Conservation (phyloP, 2,113 vertebrate species). For the Oophaga pumilio region DNA sequence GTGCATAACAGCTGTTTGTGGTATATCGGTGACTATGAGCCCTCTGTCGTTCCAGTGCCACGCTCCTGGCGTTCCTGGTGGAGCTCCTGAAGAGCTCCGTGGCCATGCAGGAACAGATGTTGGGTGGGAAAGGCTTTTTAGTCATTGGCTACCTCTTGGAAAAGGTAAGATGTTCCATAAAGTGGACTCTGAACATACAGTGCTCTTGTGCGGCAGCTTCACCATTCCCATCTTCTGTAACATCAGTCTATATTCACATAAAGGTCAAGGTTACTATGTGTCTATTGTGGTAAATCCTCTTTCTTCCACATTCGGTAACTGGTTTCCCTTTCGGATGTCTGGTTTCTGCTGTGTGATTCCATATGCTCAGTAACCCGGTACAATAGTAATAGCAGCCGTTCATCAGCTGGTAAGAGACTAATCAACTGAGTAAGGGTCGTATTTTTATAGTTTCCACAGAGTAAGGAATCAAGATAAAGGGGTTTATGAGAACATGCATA, state of each 20-base stretch:
- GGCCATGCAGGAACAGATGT: constrained; percentile 98
- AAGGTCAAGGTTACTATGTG: not conserved
- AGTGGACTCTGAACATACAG: not conserved
- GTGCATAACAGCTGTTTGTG: no score
- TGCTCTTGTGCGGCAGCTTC: not conserved
- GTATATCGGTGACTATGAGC: not conserved
- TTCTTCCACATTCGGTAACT: not conserved
- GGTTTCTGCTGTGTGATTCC: not conserved
- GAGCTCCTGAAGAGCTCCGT: constrained; percentile 96
- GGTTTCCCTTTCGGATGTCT: not conserved
- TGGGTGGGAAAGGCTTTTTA: constrained; percentile 94
- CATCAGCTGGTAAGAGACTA: not conserved
- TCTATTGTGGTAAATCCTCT: not conserved
- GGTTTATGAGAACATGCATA: not conserved
- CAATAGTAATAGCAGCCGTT: no score
- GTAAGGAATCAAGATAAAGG: not conserved
- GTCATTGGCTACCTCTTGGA: constrained; percentile 96
- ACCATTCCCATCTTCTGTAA: not conserved
- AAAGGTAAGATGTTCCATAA: constrained; percentile 78
- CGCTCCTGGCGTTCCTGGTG: constrained; percentile 90
- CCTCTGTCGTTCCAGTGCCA: constrained; percentile 79
- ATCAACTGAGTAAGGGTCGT: not conserved
- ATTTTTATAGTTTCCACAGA: not conserved
- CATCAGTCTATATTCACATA: not conserved
- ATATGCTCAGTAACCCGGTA: not conserved